A percentile compares a stretch with the other conserved stretches of the same genome.
Evolutionary conservation across 2,113 vertebrate species (phyloP).

Genomic region (Zeus faber): DNA sequence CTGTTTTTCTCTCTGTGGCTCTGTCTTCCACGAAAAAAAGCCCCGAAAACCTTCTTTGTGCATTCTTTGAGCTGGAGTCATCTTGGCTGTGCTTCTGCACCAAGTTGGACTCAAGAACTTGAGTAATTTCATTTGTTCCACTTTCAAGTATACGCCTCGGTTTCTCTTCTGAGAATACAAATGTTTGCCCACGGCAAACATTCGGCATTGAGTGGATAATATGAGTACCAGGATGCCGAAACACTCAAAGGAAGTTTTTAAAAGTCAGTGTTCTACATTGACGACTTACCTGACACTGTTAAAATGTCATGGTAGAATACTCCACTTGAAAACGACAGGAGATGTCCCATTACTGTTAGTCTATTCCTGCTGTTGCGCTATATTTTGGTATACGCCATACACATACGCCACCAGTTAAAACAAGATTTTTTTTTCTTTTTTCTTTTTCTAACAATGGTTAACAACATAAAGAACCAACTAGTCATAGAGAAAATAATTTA

Average conservation of each 20-base stretch:
- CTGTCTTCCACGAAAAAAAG: conserved; percentile 11
- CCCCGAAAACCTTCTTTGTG: conserved; percentile 13
- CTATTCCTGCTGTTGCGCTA: too few species aligned
- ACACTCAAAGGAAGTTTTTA: background rate
- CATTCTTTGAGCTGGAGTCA: conserved; percentile 29
- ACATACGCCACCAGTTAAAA: too few species aligned
- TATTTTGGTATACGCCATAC: too few species aligned
- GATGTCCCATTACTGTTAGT: too few species aligned
- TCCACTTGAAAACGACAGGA: too few species aligned
- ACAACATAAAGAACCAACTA: too few species aligned
- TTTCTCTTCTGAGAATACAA: conserved; percentile 24
- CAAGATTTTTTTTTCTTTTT: too few species aligned
- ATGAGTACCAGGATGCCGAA: background rate
- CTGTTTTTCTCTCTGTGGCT: background rate
- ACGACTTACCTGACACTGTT: background rate
- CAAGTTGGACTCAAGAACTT: conserved; percentile 35
- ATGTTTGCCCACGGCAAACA: conserved; percentile 27
- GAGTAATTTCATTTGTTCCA: conserved; percentile 59
- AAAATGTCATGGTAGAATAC: background rate
- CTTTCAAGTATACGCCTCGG: conserved; percentile 42
- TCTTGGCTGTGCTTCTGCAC: conserved; percentile 24
- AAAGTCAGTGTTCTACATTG: background rate
- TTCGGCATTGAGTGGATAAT: background rate
- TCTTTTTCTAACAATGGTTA: too few species aligned
- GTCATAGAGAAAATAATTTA: too few species aligned